Percentiles rank a stretch among this genome's conserved stretches.
phyloP scores from a whole-genome alignment of 2,113 vertebrate genomes.

The Amblyornis subalaris region DNA sequence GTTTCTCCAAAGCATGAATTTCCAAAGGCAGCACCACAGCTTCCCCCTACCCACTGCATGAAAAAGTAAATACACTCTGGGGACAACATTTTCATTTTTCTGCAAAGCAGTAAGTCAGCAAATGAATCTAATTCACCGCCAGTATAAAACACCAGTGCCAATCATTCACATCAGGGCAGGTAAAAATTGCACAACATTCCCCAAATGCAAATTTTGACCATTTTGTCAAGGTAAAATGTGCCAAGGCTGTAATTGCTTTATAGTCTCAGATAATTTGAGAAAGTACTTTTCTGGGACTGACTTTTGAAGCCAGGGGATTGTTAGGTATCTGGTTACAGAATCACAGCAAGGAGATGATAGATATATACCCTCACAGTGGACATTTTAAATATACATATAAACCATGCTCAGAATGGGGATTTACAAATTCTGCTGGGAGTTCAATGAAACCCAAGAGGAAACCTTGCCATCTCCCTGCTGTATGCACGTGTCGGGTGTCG shows the following conservation, averaged over 20 bases:
- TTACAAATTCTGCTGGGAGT: not conserved
- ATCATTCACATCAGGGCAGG: not conserved
- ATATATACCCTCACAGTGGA: not conserved
- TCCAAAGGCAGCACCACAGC: not conserved
- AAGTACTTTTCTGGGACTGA: not conserved
- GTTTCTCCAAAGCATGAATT: not conserved
- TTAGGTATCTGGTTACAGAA: not conserved
- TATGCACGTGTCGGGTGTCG: fast-evolving
- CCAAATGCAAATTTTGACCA: not conserved
- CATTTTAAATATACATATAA: not conserved
- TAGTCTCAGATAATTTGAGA: not conserved
- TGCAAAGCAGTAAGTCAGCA: not conserved
- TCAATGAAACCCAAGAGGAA: not conserved
- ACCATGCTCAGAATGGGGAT: not conserved
- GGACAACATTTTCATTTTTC: not conserved
- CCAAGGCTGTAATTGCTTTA: not conserved
- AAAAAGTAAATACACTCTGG: not conserved
- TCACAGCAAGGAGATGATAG: not conserved
- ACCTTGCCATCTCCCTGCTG: not conserved
- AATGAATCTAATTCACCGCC: not conserved
- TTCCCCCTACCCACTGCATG: not conserved
- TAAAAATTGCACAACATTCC: not conserved
- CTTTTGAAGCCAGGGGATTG: not conserved
- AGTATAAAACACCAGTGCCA: not conserved
- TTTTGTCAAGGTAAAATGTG: not conserved